Base-by-base conservation (phyloP, 2,113 vertebrate genomes). In the Chroicocephalus ridibundus region DNA sequence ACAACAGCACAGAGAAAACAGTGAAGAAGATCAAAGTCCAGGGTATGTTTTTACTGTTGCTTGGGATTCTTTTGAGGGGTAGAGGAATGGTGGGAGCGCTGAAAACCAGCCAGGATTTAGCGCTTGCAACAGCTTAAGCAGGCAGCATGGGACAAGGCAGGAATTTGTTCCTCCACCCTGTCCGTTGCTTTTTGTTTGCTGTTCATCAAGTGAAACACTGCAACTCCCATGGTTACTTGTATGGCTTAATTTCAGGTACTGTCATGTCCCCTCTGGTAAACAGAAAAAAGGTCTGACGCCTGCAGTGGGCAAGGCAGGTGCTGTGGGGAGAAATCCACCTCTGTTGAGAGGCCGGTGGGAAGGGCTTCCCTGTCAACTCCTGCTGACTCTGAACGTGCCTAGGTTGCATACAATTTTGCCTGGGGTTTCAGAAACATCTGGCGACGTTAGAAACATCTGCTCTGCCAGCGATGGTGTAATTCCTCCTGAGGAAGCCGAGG, bases 1-100 rank as follows among this genome's bases (percentile, higher is more conserved):
- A 97, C 93, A 99, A 99, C 94, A 98, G 98, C 57, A 99, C 99
- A 20, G 99, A 98, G 82, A 99, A 99, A 97, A 98, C 97, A 4
- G 98, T 99, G 80, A 99, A 99, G 97, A 98, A 98, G 97, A 98
- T 99, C 93, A 98, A 98, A 91, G 95, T 98, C 25, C 97, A 98
- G 90, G 99, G 99, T 99, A 98, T 86, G 93, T 19, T 88, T 94
- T 74, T 64, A 51, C 38, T 81, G 22, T 51, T 93, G 15, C 14
- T 74, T 61, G 36, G 19, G 38, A 46, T 85, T 72, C 19, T 78
- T 75, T 51, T 38, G 80, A 58, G 58, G 22, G 5, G 15, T 65
- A 19, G 27, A 52, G 24, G 32, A 54, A n/a, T 38, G 38, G 44
- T 58, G 49, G 36, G 32, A 76, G 57, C 47, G 51, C 61, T 89